These are phyloP conservation scores for Dipodomys spectabilis DNA, from an alignment of 2,113 vertebrate genomes.

Conservation along the genomic window DNA sequence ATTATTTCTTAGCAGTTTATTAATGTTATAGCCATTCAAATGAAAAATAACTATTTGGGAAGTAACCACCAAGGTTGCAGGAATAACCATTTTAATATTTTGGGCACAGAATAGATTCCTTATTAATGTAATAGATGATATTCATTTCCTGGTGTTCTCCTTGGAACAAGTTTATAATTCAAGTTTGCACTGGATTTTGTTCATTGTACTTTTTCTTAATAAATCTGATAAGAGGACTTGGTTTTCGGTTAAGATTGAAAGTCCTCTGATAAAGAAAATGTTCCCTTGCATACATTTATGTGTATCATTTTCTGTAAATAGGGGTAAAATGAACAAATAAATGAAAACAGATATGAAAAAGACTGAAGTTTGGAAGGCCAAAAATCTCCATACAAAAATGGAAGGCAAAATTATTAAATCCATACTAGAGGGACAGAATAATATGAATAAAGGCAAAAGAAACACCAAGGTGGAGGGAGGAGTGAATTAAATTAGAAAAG, in stretches of 20 bases:
- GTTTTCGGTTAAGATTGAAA: background rate
- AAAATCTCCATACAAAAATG: background rate
- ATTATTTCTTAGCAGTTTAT: slow-evolving; percentile 37
- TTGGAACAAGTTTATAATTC: slow-evolving; percentile 15
- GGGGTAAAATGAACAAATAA: background rate
- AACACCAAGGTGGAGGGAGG: background rate
- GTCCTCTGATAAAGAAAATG: background rate
- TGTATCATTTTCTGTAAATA: background rate
- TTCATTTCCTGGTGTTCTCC: background rate
- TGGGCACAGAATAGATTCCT: background rate
- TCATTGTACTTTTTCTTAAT: background rate
- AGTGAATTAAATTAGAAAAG: background rate
- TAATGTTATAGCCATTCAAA: slow-evolving; percentile 37
- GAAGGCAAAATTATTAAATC: too few relatives aligned
- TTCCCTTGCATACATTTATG: background rate
- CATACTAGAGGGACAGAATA: background rate
- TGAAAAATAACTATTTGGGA: background rate
- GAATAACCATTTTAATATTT: too few relatives aligned
- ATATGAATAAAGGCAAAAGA: background rate
- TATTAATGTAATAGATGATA: background rate
- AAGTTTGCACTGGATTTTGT: background rate
- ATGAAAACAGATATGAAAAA: background rate
- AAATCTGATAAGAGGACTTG: background rate
- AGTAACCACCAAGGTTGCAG: background rate
- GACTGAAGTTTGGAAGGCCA: background rate